These are phyloP conservation scores for Condylura cristata DNA, from an alignment of 2,113 vertebrate genomes.

Conservation along the genomic window DNA sequence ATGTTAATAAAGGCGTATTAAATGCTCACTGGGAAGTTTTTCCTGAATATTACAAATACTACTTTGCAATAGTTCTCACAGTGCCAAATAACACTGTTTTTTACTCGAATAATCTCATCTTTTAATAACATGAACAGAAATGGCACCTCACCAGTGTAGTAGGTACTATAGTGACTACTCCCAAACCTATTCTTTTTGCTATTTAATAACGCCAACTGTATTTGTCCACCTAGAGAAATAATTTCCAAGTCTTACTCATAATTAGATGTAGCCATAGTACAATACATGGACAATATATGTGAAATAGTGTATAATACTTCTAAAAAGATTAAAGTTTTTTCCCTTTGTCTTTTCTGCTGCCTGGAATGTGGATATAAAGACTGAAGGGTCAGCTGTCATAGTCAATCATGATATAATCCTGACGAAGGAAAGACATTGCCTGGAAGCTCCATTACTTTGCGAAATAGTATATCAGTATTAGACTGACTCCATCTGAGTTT, in stretches of 20 bases:
- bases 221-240: neutral
- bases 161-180: neutral
- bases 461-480: neutral
- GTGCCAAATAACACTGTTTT: neutral
- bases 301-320: neutral
- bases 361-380: neutral
- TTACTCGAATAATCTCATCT: neutral
- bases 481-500: neutral
- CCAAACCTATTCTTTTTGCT: neutral
- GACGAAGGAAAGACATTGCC: neutral
- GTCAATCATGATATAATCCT: neutral
- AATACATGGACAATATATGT: neutral
- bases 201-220: neutral
- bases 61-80: neutral
- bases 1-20: neutral
- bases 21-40: neutral
- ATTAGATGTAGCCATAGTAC: neutral
- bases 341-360: neutral
- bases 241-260: neutral
- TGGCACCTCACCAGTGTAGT: neutral
- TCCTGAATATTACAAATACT: neutral
- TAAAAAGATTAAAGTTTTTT: neutral
- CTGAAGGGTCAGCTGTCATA: neutral
- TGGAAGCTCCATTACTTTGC: neutral
- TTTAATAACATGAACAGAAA: conserved; percentile 15